Base-by-base conservation (phyloP, 2,888 invertebrate species). In the Melanotus villosus region DNA sequence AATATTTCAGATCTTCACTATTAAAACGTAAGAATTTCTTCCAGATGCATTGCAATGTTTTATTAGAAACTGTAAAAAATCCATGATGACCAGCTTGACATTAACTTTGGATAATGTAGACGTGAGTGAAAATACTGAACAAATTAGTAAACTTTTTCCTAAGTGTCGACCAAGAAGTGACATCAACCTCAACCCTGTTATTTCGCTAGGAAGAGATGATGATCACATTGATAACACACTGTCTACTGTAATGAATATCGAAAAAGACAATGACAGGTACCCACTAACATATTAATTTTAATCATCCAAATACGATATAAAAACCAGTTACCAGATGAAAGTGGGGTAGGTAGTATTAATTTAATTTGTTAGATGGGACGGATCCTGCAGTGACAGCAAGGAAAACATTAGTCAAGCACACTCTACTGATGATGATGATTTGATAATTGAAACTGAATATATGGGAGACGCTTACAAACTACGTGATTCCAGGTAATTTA, bases 81-180 rank as follows among this genome's bases (percentile, higher is more conserved):
- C 63, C 83, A 84, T 81, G 81, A 85, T 85, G 84, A 84, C 84
- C 78, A 85, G 84, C 80, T 81, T 84, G 84, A 83, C 84, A 77
- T 79, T 84, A 78, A 79, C 84, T 71, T 80, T 84, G 81, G 84
- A 84, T 82, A 84, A 85, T 82, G 83, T 84, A 80, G 85, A 84
- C 81, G 84, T 84, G 79, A 83, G 82, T 81, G 87, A 86, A 82
- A 86, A 84, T 82, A 85, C 87, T 86, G 93, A 93, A 88, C 91
- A 92, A 87, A 93, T 95, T 86, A 93, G 93, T 82, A 89, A 92
- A 84, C 89, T 94, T 81, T 95, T 94, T 87, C 94, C 94, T 80
- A 94, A 94, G 91, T 94, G 94, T 87, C 90, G 93, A 80, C 94
- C 93, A 77, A 88, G 90, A 81, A 86, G 86, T 79, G 88, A 88